A percentile compares a stretch with the other conserved stretches of the same genome.
These are phyloP conservation scores for Tetranychus truncatus DNA, from an alignment of 2,888 invertebrate species.

Conservation along the genomic window DNA sequence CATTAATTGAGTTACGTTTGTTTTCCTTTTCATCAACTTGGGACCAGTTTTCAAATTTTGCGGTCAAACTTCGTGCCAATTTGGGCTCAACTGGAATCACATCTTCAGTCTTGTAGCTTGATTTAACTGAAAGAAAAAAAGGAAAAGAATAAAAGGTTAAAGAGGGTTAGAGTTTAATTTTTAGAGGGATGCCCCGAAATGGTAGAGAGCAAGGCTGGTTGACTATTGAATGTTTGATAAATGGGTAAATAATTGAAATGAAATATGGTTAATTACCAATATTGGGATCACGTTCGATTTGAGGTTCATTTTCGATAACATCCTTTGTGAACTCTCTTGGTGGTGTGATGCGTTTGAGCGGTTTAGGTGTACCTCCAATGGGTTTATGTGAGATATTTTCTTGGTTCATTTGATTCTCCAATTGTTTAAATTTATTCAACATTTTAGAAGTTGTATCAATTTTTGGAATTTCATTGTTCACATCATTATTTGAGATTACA, in stretches of 20 bases:
- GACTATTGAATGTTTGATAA: too few species aligned
- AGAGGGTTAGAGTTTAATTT: not conserved
- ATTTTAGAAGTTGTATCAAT: conserved; percentile 63
- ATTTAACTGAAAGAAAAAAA: conserved; percentile 17
- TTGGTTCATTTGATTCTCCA: conserved; percentile 44
- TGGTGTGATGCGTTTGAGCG: conserved; percentile 70
- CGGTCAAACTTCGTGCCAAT: conserved; percentile 55
- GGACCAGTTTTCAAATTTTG: conserved; percentile 67
- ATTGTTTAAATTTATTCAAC: conserved; percentile 67
- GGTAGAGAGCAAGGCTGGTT: not conserved
- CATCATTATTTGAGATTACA: conserved; percentile 47
- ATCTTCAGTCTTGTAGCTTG: conserved; percentile 41
- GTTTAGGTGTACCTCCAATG: conserved; percentile 42
- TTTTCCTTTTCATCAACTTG: conserved; percentile 27
- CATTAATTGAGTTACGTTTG: conserved; percentile 28
- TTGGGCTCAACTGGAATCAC: conserved; percentile 57
- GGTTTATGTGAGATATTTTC: not conserved
- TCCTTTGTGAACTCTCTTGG: conserved; percentile 49
- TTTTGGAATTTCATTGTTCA: conserved; percentile 39
- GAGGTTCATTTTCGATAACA: conserved; percentile 25
- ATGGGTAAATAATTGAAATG: not conserved
- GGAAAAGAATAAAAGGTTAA: not conserved
- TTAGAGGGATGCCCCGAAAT: not conserved
- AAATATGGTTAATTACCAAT: conserved; percentile 20
- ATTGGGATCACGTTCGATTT: conserved; percentile 28